Base-by-base conservation (phyloP, 2,797 vertebrate genomes). In the Sebastes glaucus region DNA sequence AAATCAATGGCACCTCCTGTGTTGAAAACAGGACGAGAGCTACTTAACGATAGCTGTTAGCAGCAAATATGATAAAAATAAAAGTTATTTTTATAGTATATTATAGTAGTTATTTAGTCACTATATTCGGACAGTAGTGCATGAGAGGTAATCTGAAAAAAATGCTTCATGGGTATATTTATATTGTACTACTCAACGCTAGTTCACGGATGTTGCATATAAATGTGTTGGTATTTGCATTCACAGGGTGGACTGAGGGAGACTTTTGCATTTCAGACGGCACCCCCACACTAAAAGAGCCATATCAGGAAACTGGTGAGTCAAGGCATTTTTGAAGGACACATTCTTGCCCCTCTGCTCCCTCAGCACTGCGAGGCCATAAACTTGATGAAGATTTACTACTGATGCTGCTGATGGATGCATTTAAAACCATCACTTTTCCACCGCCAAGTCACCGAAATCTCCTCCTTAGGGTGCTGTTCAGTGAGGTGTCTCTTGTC, bases 331-430 rank as follows among this genome's bases (percentile, higher is more conserved):
- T 79, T 73, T 83, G 32, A 88, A 81, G 83, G 87, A 88, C 70
- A 71, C 85, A 85, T 91, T 91, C 89, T 86, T 84, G 69, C 78
- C 73, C 61, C 69, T 78, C 49, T 61, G 25, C 85, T 90, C 89
- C 65, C 73, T 90, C 89, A 70, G 66, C 84, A 75, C 83, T 27
- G 3, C 13, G 42, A 87, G 80, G 73, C 80, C 73, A 88, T 92
- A 90, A 94, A 94, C 83, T 86, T 71, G 81, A 88, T 85, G 84
- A 83, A 91, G 89, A 92, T 90, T 93, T 93, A 90, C 77, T 75
- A 35, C 86, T 73, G 88, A 90, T 77, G 77, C 86, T 88, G 86
- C 68, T 92, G 93, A 93, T 71, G 74, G 92, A 94, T 91, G 85
- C 86, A 90, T 93, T 85, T 92, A 78, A 89, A 89, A 77, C 71